Evolutionary conservation across 2,888 invertebrate species (phyloP).

Genomic region (Diplazon laetatorius): DNA sequence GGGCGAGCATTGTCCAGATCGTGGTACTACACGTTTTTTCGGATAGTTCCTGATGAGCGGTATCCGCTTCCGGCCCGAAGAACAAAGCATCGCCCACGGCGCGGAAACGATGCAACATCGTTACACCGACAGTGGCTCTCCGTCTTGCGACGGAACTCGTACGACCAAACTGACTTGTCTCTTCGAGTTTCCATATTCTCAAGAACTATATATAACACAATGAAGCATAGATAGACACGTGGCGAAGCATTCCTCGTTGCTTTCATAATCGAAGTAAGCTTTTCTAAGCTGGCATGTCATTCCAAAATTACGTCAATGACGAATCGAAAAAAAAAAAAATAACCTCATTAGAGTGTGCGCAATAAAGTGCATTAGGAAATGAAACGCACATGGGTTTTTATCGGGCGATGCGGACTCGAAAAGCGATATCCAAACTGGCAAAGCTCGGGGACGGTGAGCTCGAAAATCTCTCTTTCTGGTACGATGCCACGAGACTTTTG

Average conservation of each 20-base stretch:
- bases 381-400: slow-evolving; percentile 14
- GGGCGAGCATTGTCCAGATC: slow-evolving; percentile 61
- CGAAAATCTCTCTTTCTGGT: slow-evolving; percentile 17
- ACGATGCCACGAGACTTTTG: slow-evolving; percentile 20
- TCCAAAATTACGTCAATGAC: background rate
- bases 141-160: slow-evolving; percentile 39
- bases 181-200: slow-evolving; percentile 60
- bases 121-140: slow-evolving; percentile 75
- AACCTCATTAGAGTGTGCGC: background rate
- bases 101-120: slow-evolving; percentile 79
- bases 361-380: slow-evolving; percentile 15
- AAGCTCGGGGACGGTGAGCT: slow-evolving; percentile 3
- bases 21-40: slow-evolving; percentile 64
- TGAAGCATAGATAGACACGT: no score
- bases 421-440: slow-evolving; percentile 12
- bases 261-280: no score
- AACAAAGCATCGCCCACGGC: slow-evolving; percentile 78
- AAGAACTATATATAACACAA: slow-evolving; percentile 34
- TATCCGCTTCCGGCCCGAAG: slow-evolving; percentile 79
- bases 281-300: no score
- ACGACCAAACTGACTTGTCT: slow-evolving; percentile 33
- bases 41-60: slow-evolving; percentile 81
- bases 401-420: slow-evolving; percentile 5
- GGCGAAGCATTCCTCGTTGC: no score
- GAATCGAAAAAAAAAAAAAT: background rate